Evolutionary conservation across 1,140 invertebrate genomes (phyloP).

Genomic region (Conus ventricosus): DNA sequence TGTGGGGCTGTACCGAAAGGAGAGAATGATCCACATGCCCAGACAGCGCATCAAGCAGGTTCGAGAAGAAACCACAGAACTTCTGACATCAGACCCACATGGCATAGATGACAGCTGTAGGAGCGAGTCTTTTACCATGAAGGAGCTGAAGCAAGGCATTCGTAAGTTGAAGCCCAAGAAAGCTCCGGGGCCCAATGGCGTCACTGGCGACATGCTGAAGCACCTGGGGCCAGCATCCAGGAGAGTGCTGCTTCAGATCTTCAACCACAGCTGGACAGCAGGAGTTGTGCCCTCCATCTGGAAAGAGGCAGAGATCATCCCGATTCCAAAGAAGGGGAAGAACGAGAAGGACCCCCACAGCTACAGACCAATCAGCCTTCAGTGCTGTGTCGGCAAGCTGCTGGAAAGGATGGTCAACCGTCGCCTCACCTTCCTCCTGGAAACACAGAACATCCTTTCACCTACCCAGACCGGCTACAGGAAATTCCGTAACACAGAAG

Average conservation of each 20-base stretch:
- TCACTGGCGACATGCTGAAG: conserved; percentile 40
- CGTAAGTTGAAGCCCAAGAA: conserved; percentile 29
- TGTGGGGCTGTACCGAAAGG: too few relatives aligned
- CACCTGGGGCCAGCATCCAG: conserved; percentile 13
- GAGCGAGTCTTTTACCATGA: too few relatives aligned
- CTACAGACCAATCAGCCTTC: conserved; percentile 41
- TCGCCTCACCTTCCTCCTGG: conserved; percentile 2
- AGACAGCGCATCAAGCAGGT: too few relatives aligned
- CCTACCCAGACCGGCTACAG: conserved; percentile 32
- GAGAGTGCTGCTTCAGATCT: not conserved
- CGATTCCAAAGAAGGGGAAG: too few relatives aligned
- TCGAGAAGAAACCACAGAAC: too few relatives aligned
- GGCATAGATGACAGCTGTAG: too few relatives aligned
- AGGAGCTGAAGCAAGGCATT: too few relatives aligned
- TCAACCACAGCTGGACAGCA: too few relatives aligned
- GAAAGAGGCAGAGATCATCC: too few relatives aligned
- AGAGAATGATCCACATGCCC: too few relatives aligned
- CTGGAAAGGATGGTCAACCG: conserved; percentile 33
- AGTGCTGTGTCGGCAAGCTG: conserved; percentile 27
- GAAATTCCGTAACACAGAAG: conserved; percentile 26
- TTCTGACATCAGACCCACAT: too few relatives aligned
- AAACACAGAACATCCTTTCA: conserved; percentile 17
- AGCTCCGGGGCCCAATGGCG: conserved; percentile 35
- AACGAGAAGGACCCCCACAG: conserved; percentile 12
- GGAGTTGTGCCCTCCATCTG: not conserved